Evolutionary conservation across 1,140 invertebrate species (phyloP).

Genomic region (Eupristina koningsbergeri): DNA sequence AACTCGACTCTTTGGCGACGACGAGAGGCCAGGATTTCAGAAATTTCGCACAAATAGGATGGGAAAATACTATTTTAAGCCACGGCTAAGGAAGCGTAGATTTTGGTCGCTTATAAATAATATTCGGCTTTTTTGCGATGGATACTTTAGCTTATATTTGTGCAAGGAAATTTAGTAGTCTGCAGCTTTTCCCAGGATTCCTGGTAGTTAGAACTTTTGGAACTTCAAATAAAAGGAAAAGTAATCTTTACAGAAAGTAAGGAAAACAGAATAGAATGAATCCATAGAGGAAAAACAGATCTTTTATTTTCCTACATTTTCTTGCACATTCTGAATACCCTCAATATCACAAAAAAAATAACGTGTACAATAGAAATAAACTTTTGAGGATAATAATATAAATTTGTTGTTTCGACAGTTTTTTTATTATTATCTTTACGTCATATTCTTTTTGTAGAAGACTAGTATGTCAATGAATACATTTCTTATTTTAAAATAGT

Average conservation of each 20-base stretch:
- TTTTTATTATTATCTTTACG: too few relatives aligned
- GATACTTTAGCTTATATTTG: conserved; percentile 4
- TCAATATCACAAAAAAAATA: too few relatives aligned
- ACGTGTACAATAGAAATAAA: too few relatives aligned
- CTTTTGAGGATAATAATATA: too few relatives aligned
- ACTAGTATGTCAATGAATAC: too few relatives aligned
- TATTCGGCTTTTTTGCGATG: background rate
- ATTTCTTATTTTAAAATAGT: too few relatives aligned
- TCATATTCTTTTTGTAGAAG: too few relatives aligned
- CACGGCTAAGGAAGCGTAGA: background rate
- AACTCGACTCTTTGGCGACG: background rate
- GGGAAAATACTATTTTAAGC: background rate
- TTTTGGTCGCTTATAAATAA: background rate
- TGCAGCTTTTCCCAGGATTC: background rate
- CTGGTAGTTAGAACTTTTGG: background rate
- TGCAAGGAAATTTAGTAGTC: background rate
- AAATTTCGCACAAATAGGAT: background rate
- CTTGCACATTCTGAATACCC: too few relatives aligned
- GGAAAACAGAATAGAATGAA: background rate
- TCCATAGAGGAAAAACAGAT: background rate
- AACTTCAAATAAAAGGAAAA: background rate
- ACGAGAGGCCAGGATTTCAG: background rate
- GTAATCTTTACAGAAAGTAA: background rate
- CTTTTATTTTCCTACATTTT: background rate
- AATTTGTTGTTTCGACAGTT: too few relatives aligned